Evolutionary conservation across 2,888 invertebrate species (phyloP).

Genomic region (Digitonthophagus gazella): DNA sequence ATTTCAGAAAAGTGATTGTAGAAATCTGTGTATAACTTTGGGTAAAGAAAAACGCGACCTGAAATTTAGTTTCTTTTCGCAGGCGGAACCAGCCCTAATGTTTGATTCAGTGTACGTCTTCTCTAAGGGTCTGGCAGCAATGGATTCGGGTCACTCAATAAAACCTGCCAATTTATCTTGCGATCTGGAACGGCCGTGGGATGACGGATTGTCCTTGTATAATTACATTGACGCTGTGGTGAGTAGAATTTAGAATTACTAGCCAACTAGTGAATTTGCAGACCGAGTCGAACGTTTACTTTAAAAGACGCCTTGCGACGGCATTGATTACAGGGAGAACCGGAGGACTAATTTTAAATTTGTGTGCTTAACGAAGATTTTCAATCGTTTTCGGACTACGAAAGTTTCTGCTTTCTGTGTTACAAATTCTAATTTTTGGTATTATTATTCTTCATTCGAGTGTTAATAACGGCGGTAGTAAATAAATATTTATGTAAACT

Average conservation of each 20-base stretch:
- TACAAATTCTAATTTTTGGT: too few species aligned
- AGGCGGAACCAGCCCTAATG: conserved; percentile 84
- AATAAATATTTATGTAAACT: neutral
- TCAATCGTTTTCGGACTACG: neutral
- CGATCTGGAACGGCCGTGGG: conserved; percentile 75
- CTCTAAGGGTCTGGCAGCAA: conserved; percentile 72
- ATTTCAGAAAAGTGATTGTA: conserved; percentile 1
- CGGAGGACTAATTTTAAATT: neutral
- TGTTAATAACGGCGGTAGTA: too few species aligned
- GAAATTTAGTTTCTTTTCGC: conserved; percentile 35
- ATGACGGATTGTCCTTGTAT: conserved; percentile 71
- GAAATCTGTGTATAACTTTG: conserved; percentile 21
- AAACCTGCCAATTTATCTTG: conserved; percentile 77
- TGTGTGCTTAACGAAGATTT: neutral
- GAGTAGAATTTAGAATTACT: conserved; percentile 42
- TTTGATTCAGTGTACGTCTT: conserved; percentile 85
- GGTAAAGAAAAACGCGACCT: neutral
- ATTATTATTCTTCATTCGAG: too few species aligned
- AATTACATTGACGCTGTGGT: conserved; percentile 72
- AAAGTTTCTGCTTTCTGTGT: too few species aligned
- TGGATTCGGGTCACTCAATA: conserved; percentile 68
- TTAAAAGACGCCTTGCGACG: neutral
- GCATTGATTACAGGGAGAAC: neutral
- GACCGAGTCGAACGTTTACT: neutral
- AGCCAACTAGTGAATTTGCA: neutral